Evolutionary conservation across 2,888 invertebrate genomes (phyloP).

Genomic region (Leptopterna dolabrata): DNA sequence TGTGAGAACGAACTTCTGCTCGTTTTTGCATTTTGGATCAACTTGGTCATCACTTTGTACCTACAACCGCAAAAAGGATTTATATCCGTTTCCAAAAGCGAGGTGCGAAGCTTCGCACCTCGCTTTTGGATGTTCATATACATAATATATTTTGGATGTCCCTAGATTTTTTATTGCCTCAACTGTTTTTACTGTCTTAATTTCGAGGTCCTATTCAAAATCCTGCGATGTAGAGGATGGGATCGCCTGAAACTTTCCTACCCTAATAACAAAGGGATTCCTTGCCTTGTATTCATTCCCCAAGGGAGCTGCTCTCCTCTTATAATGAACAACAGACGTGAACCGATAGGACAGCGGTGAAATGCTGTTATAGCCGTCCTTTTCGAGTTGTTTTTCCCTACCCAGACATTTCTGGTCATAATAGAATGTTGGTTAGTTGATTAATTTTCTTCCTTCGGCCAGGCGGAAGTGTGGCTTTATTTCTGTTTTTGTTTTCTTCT

Average conservation of each 20-base stretch:
- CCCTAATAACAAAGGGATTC: not conserved
- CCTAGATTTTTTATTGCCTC: no score
- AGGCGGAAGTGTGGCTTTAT: not conserved
- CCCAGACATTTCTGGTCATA: not conserved
- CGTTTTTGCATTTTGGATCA: no score
- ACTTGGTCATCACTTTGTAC: no score
- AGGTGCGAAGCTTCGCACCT: no score
- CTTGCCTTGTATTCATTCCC: not conserved
- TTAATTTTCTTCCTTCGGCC: not conserved
- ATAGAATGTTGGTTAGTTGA: not conserved
- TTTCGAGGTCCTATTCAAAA: not conserved
- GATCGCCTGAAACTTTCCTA: no score
- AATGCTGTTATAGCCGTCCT: slow-evolving; percentile 24
- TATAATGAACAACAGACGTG: not conserved
- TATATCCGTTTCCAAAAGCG: no score
- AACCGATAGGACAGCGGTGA: slow-evolving; percentile 1
- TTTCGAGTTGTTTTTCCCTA: slow-evolving; percentile 28
- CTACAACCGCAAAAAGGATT: no score
- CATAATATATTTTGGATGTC: no score
- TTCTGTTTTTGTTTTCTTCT: not conserved
- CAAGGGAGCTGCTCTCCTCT: not conserved
- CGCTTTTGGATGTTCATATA: no score
- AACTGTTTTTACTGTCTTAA: no score
- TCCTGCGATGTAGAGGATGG: not conserved
- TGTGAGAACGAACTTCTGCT: no score